Percentiles rank a stretch among this genome's conserved stretches.
Conservation (phyloP, 2,888 invertebrate species). For the Pachycephus smyrnensis region DNA sequence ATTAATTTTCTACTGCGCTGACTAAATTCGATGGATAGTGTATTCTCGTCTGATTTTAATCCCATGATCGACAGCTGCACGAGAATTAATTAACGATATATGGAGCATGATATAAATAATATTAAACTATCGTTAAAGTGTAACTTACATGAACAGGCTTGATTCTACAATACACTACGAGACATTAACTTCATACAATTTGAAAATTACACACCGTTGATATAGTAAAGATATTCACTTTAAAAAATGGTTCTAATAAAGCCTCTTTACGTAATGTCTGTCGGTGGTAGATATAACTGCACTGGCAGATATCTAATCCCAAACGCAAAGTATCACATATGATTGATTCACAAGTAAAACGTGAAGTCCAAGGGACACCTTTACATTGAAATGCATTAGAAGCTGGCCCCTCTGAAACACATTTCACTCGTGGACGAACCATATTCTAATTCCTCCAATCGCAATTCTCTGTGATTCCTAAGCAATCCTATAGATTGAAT, state of each 20-base stretch:
- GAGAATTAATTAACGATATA: neutral
- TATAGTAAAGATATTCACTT: neutral
- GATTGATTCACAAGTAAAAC: neutral
- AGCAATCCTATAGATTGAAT: neutral
- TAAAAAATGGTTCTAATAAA: neutral
- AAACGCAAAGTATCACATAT: neutral
- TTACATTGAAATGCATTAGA: neutral
- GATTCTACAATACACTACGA: neutral
- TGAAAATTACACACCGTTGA: neutral
- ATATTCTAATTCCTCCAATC: neutral
- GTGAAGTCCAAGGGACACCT: neutral
- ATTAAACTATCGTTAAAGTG: neutral
- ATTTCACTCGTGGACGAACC: neutral
- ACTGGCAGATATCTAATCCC: neutral
- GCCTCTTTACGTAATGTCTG: neutral
- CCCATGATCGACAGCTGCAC: neutral
- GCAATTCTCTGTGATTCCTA: neutral
- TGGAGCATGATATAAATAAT: neutral
- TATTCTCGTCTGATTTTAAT: neutral
- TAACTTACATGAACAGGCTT: neutral
- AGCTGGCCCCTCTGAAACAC: neutral
- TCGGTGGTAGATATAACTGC: neutral
- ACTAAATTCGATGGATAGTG: neutral
- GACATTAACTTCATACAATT: neutral
- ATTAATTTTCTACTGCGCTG: neutral